Evolutionary conservation across 1,140 invertebrate genomes (phyloP).

Genomic region (Pseudomyrmex sp.): DNA sequence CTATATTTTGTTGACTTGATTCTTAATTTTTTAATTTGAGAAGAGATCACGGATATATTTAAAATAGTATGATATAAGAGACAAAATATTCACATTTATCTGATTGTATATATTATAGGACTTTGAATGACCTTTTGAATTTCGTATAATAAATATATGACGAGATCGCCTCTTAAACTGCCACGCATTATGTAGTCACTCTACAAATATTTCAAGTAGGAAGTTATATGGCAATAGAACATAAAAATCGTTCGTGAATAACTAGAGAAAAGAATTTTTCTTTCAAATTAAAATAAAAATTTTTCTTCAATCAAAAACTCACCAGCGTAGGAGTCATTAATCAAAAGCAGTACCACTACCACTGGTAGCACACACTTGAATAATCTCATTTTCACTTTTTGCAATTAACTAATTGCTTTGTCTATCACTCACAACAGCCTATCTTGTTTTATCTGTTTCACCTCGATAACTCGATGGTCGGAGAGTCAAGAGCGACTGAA

Average conservation of each 20-base stretch:
- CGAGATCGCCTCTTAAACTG: neutral
- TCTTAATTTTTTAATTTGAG: no score
- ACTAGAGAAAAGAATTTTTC: neutral
- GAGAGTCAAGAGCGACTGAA: conserved; percentile 76
- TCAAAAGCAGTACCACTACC: conserved; percentile 68
- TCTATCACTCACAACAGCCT: neutral
- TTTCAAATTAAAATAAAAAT: neutral
- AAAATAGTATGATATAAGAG: no score
- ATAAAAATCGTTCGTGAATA: neutral
- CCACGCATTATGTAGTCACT: neutral
- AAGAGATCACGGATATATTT: no score
- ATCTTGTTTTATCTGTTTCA: neutral
- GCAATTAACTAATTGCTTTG: neutral
- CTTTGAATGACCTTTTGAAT: neutral
- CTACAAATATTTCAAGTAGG: neutral
- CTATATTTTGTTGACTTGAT: no score
- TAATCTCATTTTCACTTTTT: conserved; percentile 65
- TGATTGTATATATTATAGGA: no score
- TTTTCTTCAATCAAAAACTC: conserved; percentile 40
- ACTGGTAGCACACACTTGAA: conserved; percentile 75
- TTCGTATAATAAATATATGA: neutral
- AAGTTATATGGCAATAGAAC: neutral
- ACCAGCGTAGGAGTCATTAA: conserved; percentile 69
- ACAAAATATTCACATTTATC: no score
- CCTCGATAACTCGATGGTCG: conserved; percentile 58